Percentiles rank a stretch among this genome's conserved stretches.
These are phyloP conservation scores for Melieria picta DNA, from an alignment of 2,888 invertebrate species.

Conservation along the genomic window DNA sequence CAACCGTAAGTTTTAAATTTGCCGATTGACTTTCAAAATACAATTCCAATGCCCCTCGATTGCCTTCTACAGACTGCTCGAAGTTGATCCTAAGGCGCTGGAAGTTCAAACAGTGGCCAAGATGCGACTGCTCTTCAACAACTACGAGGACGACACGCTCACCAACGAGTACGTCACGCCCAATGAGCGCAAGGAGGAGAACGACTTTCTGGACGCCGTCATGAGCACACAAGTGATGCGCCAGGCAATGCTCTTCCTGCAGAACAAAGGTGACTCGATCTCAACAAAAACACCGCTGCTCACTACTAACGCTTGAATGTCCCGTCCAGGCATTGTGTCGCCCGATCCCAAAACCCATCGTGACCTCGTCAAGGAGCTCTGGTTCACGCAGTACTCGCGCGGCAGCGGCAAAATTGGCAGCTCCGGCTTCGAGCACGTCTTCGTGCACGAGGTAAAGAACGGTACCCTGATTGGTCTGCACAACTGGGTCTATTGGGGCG, in stretches of 20 bases:
- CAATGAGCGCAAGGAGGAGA: constrained; percentile 80
- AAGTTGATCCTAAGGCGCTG: constrained; percentile 71
- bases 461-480: constrained; percentile 85
- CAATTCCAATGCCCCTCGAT: constrained; percentile 15
- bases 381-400: constrained; percentile 86
- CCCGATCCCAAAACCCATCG: constrained; percentile 77
- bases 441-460: constrained; percentile 86
- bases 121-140: constrained; percentile 80
- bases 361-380: constrained; percentile 77
- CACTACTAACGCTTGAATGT: neutral
- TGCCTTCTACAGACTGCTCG: constrained; percentile 71
- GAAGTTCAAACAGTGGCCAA: constrained; percentile 75
- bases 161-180: constrained; percentile 82
- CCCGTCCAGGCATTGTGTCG: constrained; percentile 69
- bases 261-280: constrained; percentile 68
- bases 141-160: constrained; percentile 81
- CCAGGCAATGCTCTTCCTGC: constrained; percentile 69
- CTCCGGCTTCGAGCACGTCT: constrained; percentile 92
- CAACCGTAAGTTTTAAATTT: constrained; percentile 72
- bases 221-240: constrained; percentile 81
- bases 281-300: too few species aligned
- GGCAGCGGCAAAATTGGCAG: constrained; percentile 83
- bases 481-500: constrained; percentile 88
- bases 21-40: neutral
- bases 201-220: constrained; percentile 80